Conservation (phyloP, 1,140 invertebrate species). For the Notospermus geniculatus region DNA sequence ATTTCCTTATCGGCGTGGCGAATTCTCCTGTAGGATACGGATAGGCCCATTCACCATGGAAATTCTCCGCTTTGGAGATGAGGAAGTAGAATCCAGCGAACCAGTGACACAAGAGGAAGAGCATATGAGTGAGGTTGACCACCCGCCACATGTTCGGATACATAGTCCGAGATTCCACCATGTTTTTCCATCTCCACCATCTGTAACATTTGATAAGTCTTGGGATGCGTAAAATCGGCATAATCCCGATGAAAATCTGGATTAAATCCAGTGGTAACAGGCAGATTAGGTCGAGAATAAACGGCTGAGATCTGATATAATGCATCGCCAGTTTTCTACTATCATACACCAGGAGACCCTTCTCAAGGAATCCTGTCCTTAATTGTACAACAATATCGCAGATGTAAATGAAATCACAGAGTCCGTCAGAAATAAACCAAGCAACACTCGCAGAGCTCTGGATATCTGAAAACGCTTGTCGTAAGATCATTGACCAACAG, state of each 20-base stretch:
- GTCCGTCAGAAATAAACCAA: conserved; percentile 78
- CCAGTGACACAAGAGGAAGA: conserved; percentile 93
- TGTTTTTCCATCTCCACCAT: conserved; percentile 89
- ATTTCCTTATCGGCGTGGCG: conserved; percentile 83
- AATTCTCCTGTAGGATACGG: conserved; percentile 72
- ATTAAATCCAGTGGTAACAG: conserved; percentile 84
- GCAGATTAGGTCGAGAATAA: conserved; percentile 79
- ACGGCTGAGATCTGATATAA: conserved; percentile 80
- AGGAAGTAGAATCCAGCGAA: conserved; percentile 97
- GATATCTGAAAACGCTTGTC: conserved; percentile 89
- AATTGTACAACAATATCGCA: conserved; percentile 86
- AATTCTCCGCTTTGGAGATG: conserved; percentile 86
- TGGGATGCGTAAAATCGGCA: conserved; percentile 57
- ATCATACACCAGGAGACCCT: conserved; percentile 91
- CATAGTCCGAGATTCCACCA: conserved; percentile 90
- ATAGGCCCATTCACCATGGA: conserved; percentile 89
- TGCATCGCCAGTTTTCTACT: conserved; percentile 83
- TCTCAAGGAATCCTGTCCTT: conserved; percentile 91
- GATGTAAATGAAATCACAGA: conserved; percentile 83
- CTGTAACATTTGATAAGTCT: conserved; percentile 75
- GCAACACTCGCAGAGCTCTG: conserved; percentile 63
- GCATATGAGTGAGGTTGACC: conserved; percentile 89
- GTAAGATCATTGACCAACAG: conserved; percentile 90
- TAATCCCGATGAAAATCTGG: conserved; percentile 59
- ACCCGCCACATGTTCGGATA: conserved; percentile 97